A percentile compares a stretch with the other conserved stretches of the same genome.
Evolutionary conservation across 2,888 invertebrate species (phyloP).

Genomic region (Pyrochroa serraticornis): DNA sequence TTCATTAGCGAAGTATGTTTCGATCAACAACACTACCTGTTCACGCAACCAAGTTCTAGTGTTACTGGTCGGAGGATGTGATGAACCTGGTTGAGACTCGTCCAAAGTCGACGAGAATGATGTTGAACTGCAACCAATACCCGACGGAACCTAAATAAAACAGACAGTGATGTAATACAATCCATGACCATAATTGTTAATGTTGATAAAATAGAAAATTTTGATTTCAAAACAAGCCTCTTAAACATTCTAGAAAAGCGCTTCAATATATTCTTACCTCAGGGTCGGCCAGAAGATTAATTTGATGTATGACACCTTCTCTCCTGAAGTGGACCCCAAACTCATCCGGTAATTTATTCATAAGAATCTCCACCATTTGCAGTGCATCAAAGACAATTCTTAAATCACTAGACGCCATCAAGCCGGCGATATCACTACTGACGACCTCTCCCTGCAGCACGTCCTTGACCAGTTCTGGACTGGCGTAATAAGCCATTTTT

Average conservation of each 20-base stretch:
- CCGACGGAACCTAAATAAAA: slow-evolving; percentile 56
- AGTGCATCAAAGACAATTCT: slow-evolving; percentile 96
- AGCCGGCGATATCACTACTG: slow-evolving; percentile 96
- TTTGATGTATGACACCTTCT: slow-evolving; percentile 96
- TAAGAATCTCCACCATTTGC: slow-evolving; percentile 95
- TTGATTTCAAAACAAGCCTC: too few relatives aligned
- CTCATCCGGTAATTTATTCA: slow-evolving; percentile 94
- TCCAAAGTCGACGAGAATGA: slow-evolving; percentile 61
- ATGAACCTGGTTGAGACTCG: slow-evolving; percentile 56
- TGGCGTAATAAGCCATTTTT: slow-evolving; percentile 95
- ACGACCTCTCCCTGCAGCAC: slow-evolving; percentile 78
- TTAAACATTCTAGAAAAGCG: neutral
- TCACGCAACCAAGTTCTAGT: slow-evolving; percentile 90
- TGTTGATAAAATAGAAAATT: too few relatives aligned
- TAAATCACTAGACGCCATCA: slow-evolving; percentile 96
- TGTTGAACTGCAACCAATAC: slow-evolving; percentile 60
- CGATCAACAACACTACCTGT: slow-evolving; percentile 66
- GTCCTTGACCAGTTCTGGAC: slow-evolving; percentile 81
- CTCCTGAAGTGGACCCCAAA: slow-evolving; percentile 95
- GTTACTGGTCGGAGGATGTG: slow-evolving; percentile 52
- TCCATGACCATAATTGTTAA: too few relatives aligned
- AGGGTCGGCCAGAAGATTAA: slow-evolving; percentile 72
- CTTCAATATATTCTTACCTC: slow-evolving; percentile 54
- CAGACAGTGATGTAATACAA: too few relatives aligned
- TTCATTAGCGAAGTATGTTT: slow-evolving; percentile 61